Evolutionary conservation across 2,888 invertebrate species (phyloP).

Genomic region (Eristalinus sepulchralis): DNA sequence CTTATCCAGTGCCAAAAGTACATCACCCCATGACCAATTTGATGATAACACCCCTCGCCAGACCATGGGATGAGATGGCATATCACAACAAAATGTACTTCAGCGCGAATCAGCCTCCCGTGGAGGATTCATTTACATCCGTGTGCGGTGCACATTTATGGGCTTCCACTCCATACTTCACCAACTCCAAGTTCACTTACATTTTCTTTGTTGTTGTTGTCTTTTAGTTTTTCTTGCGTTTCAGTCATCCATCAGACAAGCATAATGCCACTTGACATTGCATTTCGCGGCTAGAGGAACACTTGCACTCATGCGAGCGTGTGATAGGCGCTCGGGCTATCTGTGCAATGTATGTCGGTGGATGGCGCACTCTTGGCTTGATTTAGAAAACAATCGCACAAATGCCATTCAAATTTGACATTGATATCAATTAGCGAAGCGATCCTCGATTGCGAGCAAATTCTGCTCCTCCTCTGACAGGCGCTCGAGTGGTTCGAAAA

Average conservation of each 20-base stretch:
- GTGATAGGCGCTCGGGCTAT: not conserved
- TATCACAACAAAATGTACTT: not conserved
- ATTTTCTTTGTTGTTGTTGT: not conserved
- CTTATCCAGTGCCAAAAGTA: too few species aligned
- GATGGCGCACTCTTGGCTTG: not conserved
- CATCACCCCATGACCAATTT: too few species aligned
- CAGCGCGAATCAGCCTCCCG: not conserved
- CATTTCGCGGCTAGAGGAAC: not conserved
- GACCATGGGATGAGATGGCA: too few species aligned
- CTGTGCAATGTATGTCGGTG: not conserved
- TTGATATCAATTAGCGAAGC: conserved; percentile 54
- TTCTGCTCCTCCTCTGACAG: conserved; percentile 1
- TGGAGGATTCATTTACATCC: not conserved
- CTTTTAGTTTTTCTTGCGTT: not conserved
- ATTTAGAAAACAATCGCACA: conserved; percentile 49
- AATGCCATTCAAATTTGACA: conserved; percentile 56
- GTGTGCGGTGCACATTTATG: not conserved
- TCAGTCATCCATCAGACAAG: not conserved
- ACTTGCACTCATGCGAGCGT: not conserved
- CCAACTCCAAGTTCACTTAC: not conserved
- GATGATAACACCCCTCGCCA: too few species aligned
- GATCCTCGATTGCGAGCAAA: conserved; percentile 25
- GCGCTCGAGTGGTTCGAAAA: conserved; percentile 40
- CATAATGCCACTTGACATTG: conserved; percentile 31
- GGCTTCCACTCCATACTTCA: not conserved